Conservation (phyloP, 1,140 invertebrate genomes). For the Bursaphelenchus mucronatus region DNA sequence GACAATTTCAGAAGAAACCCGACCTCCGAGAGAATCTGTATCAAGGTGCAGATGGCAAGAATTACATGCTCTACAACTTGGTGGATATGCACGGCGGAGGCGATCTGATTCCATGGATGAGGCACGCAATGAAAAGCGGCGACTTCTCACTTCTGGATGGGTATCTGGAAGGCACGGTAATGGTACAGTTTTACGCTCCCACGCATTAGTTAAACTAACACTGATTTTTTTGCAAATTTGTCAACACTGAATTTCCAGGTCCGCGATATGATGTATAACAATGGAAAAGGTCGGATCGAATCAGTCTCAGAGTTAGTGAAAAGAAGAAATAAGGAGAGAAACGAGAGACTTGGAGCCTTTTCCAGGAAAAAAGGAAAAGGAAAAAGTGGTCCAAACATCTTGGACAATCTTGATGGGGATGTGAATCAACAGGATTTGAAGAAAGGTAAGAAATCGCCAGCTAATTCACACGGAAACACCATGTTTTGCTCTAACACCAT, state of each 20-base stretch:
- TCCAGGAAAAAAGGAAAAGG: constrained; percentile 59
- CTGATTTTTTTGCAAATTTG: no score
- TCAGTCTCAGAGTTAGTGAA: constrained; percentile 58
- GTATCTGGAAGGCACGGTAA: constrained; percentile 27
- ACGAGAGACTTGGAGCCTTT: constrained; percentile 52
- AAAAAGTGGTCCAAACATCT: constrained; percentile 60
- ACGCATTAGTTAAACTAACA: not conserved
- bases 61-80: constrained; percentile 17
- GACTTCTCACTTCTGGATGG: constrained; percentile 56
- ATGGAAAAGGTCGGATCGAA: constrained; percentile 56
- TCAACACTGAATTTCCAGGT: constrained; percentile 39
- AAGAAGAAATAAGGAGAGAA: constrained; percentile 57
- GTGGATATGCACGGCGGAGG: constrained; percentile 41
- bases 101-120: constrained; percentile 57
- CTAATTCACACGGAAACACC: not conserved
- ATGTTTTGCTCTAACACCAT: not conserved
- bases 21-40: no score
- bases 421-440: constrained; percentile 57
- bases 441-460: constrained; percentile 41
- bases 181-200: not conserved
- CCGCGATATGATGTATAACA: constrained; percentile 49
- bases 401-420: constrained; percentile 60
- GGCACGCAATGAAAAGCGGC: constrained; percentile 52
- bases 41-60: not conserved
- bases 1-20: no score